Evolutionary conservation across 2,113 vertebrate species (phyloP), one percentile per base, ranked within the genome.

Genomic region (Tiliqua scincoides): DNA sequence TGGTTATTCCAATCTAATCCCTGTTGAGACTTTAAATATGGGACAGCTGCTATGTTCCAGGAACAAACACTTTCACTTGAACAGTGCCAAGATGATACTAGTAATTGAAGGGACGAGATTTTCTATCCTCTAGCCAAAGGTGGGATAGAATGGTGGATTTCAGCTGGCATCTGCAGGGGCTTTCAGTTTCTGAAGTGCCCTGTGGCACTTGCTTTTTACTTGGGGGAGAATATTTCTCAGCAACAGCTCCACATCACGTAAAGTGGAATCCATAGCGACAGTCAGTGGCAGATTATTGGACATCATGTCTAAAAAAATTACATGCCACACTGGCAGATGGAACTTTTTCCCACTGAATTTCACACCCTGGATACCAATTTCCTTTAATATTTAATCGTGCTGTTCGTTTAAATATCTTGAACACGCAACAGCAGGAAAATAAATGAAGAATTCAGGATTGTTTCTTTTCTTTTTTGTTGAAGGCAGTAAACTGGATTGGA

Each of bases 301-400:
- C 89, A 85, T 91, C 90, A 1, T 59, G 88, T 94, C 93, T 79
- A 78, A 93, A 94, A 94, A 94, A 90, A 94, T 94, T 86, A 91
- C 79, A 85, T 92, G 89, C 87, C 10, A 0, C 76, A 6, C 81
- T 91, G 91, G 89, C 85, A 91, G 94, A 93, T 93, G 93, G 79
- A 85, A 35, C 73, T 89, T 89, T 88, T 89, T 81, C 81, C 90
- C 72, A 85, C 91, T 83, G 92, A 78, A 87, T 93, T 94, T 95
- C 93, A 94, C 94, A 94, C 92, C 89, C 82, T 15, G 91, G 40
- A 85, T 92, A 92, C 85, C 80, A 89, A 77, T 77, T 74, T 83
- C 10, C 17, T 73, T 95, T 76, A 95, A 95, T 95, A 94, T 93
- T 95, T 94, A 85, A 95, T 91, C 67, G 3, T 0, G 1, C 85